These are phyloP conservation scores for Andrena flavipes DNA, from an alignment of 2,888 invertebrate species.

Conservation along the genomic window DNA sequence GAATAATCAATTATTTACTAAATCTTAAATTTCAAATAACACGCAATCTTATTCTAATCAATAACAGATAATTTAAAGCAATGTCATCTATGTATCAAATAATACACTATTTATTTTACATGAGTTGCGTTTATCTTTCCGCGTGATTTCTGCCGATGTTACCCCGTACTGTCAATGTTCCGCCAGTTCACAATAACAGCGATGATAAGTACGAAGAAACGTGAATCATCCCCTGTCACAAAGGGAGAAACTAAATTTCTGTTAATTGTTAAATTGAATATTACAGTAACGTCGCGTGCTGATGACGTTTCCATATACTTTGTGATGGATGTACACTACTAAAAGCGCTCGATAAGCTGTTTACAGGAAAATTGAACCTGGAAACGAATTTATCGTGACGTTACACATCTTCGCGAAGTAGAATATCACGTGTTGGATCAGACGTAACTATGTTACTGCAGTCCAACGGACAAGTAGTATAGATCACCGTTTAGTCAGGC, in stretches of 20 bases:
- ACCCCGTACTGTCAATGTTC: too few relatives aligned
- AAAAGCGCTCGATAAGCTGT: neutral
- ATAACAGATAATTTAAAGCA: too few relatives aligned
- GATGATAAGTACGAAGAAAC: too few relatives aligned
- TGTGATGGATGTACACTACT: neutral
- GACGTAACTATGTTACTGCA: slow-evolving; percentile 50
- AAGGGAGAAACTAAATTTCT: neutral
- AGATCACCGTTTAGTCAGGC: slow-evolving; percentile 50
- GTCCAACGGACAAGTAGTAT: slow-evolving; percentile 50
- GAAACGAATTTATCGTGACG: neutral
- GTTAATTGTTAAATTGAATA: slow-evolving; percentile 2
- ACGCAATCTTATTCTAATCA: too few relatives aligned
- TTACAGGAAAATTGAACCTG: neutral
- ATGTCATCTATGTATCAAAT: too few relatives aligned
- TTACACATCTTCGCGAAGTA: slow-evolving; percentile 11
- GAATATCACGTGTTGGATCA: slow-evolving; percentile 48
- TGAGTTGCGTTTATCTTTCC: too few relatives aligned
- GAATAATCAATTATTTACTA: too few relatives aligned
- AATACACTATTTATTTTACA: too few relatives aligned
- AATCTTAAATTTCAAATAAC: too few relatives aligned
- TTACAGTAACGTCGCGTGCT: neutral
- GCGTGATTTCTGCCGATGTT: too few relatives aligned
- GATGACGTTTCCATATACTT: neutral
- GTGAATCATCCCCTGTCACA: too few relatives aligned
- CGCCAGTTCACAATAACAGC: too few relatives aligned